Conservation (phyloP, 2,113 vertebrate species). For the Archocentrus centrarchus region DNA sequence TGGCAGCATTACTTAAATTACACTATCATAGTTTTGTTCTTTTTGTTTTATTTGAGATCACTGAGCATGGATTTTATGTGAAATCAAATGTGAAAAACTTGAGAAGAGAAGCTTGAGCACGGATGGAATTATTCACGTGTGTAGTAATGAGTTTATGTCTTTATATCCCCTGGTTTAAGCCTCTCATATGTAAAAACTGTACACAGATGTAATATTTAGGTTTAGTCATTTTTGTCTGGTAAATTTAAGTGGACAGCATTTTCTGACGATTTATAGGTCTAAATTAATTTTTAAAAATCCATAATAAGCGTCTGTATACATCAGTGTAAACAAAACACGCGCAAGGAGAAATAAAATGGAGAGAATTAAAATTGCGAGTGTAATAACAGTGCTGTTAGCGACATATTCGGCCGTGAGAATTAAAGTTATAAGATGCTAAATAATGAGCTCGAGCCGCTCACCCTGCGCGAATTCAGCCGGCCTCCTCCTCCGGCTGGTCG, state of each 20-base stretch:
- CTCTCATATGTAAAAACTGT: background rate
- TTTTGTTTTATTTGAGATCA: background rate
- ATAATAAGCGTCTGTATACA: background rate
- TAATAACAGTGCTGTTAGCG: background rate
- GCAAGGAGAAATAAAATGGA: slow-evolving; percentile 6
- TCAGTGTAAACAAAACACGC: background rate
- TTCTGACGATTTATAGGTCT: background rate
- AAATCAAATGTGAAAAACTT: background rate
- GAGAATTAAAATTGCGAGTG: slow-evolving; percentile 23
- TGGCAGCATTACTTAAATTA: background rate
- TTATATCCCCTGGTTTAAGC: background rate
- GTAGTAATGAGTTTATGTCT: background rate
- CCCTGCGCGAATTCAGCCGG: slow-evolving; percentile 45
- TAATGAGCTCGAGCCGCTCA: slow-evolving; percentile 28
- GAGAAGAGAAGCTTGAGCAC: background rate
- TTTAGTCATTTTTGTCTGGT: background rate
- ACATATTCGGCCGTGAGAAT: slow-evolving; percentile 3
- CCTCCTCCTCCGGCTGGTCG: slow-evolving; percentile 65
- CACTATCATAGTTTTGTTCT: background rate
- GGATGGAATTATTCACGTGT: background rate
- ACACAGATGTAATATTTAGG: background rate
- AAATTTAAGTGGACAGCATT: background rate
- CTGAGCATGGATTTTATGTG: background rate
- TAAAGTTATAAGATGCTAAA: slow-evolving; percentile 29
- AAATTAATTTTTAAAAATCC: background rate